Percentiles rank a stretch among this genome's conserved stretches.
Evolutionary conservation across 1,140 invertebrate species (phyloP).

Genomic region (Ceratina japonica): DNA sequence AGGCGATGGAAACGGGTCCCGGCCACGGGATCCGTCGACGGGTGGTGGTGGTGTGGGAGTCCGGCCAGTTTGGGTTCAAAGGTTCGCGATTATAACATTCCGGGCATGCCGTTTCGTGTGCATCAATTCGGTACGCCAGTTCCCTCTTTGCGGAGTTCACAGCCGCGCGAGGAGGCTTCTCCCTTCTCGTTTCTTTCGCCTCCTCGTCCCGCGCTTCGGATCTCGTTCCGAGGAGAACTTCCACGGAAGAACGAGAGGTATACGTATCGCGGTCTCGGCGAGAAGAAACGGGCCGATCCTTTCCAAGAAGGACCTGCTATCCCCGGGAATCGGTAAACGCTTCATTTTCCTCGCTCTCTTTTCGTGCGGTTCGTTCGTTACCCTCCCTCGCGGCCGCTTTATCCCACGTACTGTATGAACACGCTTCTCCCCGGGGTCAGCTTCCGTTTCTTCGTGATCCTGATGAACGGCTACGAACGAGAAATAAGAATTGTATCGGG

Average conservation of each 20-base stretch:
- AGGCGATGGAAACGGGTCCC: slow-evolving; percentile 68
- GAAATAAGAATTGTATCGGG: not conserved
- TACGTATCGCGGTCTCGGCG: not conserved
- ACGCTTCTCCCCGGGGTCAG: slow-evolving; percentile 9
- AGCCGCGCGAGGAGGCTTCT: slow-evolving; percentile 53
- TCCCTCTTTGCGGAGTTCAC: slow-evolving; percentile 73
- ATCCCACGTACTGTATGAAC: slow-evolving; percentile 24
- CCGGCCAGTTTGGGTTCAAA: slow-evolving; percentile 75
- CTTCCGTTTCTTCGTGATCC: slow-evolving; percentile 25
- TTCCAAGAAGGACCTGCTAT: slow-evolving; percentile 59
- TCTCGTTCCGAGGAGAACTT: slow-evolving; percentile 65
- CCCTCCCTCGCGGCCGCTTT: slow-evolving; percentile 9
- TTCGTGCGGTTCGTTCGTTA: slow-evolving; percentile 28
- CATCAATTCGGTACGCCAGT: slow-evolving; percentile 80
- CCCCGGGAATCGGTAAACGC: slow-evolving; percentile 61
- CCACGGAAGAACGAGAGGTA: slow-evolving; percentile 44
- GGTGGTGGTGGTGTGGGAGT: slow-evolving; percentile 76
- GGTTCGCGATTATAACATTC: slow-evolving; percentile 80
- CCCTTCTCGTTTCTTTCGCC: slow-evolving; percentile 1
- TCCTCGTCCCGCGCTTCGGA: slow-evolving; percentile 51
- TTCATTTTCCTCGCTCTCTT: slow-evolving; percentile 60
- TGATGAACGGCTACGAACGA: not conserved
- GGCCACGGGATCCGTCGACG: slow-evolving; percentile 55
- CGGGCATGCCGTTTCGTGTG: slow-evolving; percentile 79
- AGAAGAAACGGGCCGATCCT: slow-evolving; percentile 47